These are phyloP conservation scores for Pandemis cinnamomeana DNA, from an alignment of 2,888 invertebrate species.

Conservation along the genomic window DNA sequence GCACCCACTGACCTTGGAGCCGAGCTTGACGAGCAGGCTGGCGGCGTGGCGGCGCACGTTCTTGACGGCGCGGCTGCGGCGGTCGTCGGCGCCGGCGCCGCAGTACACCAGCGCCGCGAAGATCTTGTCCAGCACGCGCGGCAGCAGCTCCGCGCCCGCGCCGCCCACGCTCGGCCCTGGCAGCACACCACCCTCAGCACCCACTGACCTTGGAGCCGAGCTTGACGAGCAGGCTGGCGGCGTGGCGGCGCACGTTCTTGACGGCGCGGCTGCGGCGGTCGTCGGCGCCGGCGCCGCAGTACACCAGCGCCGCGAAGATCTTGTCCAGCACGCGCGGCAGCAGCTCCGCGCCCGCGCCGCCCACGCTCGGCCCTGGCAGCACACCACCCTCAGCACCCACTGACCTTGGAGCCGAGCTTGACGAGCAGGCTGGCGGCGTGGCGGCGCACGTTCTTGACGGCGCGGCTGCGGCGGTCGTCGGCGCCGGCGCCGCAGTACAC, in stretches of 20 bases:
- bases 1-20: conserved; percentile 88
- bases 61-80: conserved; percentile 90
- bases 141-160: conserved; percentile 85
- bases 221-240: conserved; percentile 95
- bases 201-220: conserved; percentile 90
- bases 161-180: conserved; percentile 70
- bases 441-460: conserved; percentile 93
- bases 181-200: no score
- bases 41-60: conserved; percentile 95
- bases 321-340: conserved; percentile 93
- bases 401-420: conserved; percentile 91
- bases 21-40: conserved; percentile 94
- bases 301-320: conserved; percentile 93
- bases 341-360: conserved; percentile 77
- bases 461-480: conserved; percentile 87
- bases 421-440: conserved; percentile 96
- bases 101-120: conserved; percentile 92
- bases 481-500: conserved; percentile 87
- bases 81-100: conserved; percentile 85
- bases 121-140: conserved; percentile 94
- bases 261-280: conserved; percentile 89
- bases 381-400: no score
- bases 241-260: conserved; percentile 94
- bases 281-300: conserved; percentile 86
- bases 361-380: no score